A percentile compares a stretch with the other conserved stretches of the same genome.
Conservation (phyloP, 2,888 invertebrate species). For the Catocala fraxini region DNA sequence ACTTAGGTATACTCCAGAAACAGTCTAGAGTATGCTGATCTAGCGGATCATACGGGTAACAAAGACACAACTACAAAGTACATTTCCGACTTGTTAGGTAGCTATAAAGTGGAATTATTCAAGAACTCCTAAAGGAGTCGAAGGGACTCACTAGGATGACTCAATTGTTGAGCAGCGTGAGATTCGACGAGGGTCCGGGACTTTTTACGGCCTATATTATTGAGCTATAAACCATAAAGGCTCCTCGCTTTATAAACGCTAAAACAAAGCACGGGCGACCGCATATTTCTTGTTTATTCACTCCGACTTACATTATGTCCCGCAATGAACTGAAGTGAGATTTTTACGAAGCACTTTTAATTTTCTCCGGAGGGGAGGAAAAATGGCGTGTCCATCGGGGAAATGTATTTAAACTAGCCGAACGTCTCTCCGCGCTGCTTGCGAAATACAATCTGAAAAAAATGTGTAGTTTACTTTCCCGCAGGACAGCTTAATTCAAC, state of each 20-base stretch:
- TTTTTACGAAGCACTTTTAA: slow-evolving; percentile 65
- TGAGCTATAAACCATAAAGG: slow-evolving; percentile 83
- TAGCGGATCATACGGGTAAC: slow-evolving; percentile 48
- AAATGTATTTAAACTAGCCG: slow-evolving; percentile 46
- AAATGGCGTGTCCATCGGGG: slow-evolving; percentile 37
- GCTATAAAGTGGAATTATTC: slow-evolving; percentile 66
- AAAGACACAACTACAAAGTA: slow-evolving; percentile 52
- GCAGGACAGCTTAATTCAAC: slow-evolving; percentile 19
- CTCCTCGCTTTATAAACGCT: slow-evolving; percentile 75
- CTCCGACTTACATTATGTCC: slow-evolving; percentile 65
- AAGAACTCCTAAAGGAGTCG: slow-evolving; percentile 65
- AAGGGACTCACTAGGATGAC: slow-evolving; percentile 69
- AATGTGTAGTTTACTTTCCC: slow-evolving; percentile 17
- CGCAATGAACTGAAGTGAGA: slow-evolving; percentile 67
- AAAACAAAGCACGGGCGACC: slow-evolving; percentile 76
- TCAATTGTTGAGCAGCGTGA: slow-evolving; percentile 74
- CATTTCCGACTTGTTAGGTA: slow-evolving; percentile 58
- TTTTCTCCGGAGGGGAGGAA: slow-evolving; percentile 50
- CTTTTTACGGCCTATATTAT: slow-evolving; percentile 81
- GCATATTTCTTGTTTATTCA: slow-evolving; percentile 77
- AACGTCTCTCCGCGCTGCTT: slow-evolving; percentile 22
- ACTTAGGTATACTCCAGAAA: slow-evolving; percentile 18
- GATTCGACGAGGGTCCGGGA: slow-evolving; percentile 69
- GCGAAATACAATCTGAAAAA: slow-evolving; percentile 21
- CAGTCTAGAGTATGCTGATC: slow-evolving; percentile 36